These are phyloP conservation scores for Thera obeliscata DNA, from an alignment of 2,888 invertebrate species.

Conservation along the genomic window DNA sequence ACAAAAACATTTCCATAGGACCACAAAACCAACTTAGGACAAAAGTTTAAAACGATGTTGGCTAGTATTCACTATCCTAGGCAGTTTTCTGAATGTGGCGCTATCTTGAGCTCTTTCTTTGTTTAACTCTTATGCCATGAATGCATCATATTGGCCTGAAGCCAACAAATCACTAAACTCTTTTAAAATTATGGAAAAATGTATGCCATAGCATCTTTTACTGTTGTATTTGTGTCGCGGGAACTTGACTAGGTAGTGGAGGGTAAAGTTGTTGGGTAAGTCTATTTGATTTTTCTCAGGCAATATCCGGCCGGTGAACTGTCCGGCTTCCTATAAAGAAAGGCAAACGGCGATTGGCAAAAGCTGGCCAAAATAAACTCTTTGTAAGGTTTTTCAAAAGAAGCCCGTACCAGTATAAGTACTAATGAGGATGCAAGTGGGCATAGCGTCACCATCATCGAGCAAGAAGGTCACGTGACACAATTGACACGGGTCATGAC, in stretches of 20 bases:
- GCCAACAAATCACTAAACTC: constrained; percentile 17
- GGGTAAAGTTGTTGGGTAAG: too few species aligned
- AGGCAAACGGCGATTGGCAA: too few species aligned
- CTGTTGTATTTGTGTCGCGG: not conserved
- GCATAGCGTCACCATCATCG: constrained; percentile 44
- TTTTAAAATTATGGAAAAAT: constrained; percentile 3
- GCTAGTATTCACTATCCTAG: not conserved
- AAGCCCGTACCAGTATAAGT: constrained; percentile 4
- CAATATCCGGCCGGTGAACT: too few species aligned
- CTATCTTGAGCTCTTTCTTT: constrained; percentile 2
- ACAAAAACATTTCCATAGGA: constrained; percentile 12
- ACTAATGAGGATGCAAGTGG: constrained; percentile 40
- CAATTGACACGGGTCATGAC: constrained; percentile 49
- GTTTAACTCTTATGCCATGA: not conserved
- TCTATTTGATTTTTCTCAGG: too few species aligned
- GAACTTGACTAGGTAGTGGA: not conserved
- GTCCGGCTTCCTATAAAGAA: too few species aligned
- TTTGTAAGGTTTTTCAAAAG: not conserved
- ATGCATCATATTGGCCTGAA: constrained; percentile 2
- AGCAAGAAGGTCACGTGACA: constrained; percentile 38
- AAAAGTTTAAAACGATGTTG: not conserved
- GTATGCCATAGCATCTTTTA: not conserved
- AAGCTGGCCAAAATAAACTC: too few species aligned
- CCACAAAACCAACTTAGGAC: constrained; percentile 8
- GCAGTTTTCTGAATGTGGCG: not conserved